Evolutionary conservation across 2,888 invertebrate genomes (phyloP), one percentile per base, ranked within the genome.

Genomic region (Oxytorus armatus): DNA sequence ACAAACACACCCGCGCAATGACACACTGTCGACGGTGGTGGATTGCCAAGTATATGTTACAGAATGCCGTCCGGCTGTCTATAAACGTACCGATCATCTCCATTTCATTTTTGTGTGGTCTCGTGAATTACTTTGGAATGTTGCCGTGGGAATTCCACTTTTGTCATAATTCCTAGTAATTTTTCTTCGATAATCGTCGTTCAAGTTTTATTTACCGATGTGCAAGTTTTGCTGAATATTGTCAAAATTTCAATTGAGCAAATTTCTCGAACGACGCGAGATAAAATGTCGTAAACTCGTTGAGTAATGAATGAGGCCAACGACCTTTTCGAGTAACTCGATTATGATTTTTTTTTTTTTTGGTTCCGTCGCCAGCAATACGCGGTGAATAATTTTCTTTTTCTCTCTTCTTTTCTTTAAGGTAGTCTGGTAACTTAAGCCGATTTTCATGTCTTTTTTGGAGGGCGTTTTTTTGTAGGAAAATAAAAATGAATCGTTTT

Each of bases 21-120:
- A n/a, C n/a, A n/a, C 51, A 11, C 11, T 29, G 42, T 44, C 44
- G n/a, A 23, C 14, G 3, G 44, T 29, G 47, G 29, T n/a, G n/a
- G 47, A 42, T 63, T 33, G 44, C 16, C n/a, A n/a, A n/a, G n/a
- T n/a, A 63, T 18, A 57, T 33, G 36, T 39, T 57, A n/a, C n/a
- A 36, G 39, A 23, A 55, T 21, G 47, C 53, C 66, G 51, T 55
- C 55, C 63, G 69, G 61, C 69, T 79, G 81, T 81, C 81, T 53
- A n/a, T n/a, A 59, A 69, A 49, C 69, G 51, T 51, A 51, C 49
- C 33, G 78, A 82, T 83, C 78, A 82, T 83, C 82, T 83, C 83
- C 83, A 83, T 85, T 84, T 82, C 75, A 68, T 72, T 81, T 53
- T 55, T 72, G 57, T 70, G 59, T 39, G 61, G 66, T 68, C 69